Evolutionary conservation across 2,888 invertebrate species (phyloP).

Genomic region (Diadromus collaris): DNA sequence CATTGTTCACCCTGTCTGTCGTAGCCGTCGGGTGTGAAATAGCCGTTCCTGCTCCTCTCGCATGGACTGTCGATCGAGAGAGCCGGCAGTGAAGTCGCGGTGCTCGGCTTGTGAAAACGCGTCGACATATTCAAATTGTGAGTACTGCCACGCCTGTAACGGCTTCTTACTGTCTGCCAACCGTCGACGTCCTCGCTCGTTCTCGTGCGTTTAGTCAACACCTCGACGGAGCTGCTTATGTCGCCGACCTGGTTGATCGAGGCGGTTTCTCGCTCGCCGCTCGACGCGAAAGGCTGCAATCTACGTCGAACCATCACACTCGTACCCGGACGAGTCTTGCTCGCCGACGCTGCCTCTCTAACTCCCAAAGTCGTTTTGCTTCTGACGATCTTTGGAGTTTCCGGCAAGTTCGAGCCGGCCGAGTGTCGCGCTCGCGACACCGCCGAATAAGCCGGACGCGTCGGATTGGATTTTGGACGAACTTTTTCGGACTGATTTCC

Average conservation of each 20-base stretch:
- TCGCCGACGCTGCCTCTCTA: conserved; percentile 61
- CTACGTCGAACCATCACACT: conserved; percentile 72
- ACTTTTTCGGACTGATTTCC: conserved; percentile 23
- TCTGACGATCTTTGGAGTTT: conserved; percentile 72
- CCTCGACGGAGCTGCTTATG: conserved; percentile 75
- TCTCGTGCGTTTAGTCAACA: conserved; percentile 73
- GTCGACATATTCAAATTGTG: conserved; percentile 84
- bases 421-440: conserved; percentile 77
- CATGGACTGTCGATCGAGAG: conserved; percentile 80
- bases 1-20: conserved; percentile 66
- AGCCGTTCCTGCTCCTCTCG: conserved; percentile 73
- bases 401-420: conserved; percentile 45
- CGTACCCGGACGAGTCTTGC: conserved; percentile 71
- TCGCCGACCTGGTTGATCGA: conserved; percentile 67
- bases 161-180: conserved; percentile 94
- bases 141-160: conserved; percentile 85
- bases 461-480: conserved; percentile 56
- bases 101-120: conserved; percentile 91
- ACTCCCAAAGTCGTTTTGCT: conserved; percentile 77
- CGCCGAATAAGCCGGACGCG: conserved; percentile 80
- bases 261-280: conserved; percentile 8
- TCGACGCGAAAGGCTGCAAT: conserved; percentile 61
- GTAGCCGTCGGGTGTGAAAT: conserved; percentile 70
- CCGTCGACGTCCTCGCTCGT: conserved; percentile 83
- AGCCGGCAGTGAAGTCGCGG: conserved; percentile 91